These are phyloP conservation scores for Drosophila obscura DNA, from an alignment of 1,140 invertebrate genomes.

Conservation along the genomic window DNA sequence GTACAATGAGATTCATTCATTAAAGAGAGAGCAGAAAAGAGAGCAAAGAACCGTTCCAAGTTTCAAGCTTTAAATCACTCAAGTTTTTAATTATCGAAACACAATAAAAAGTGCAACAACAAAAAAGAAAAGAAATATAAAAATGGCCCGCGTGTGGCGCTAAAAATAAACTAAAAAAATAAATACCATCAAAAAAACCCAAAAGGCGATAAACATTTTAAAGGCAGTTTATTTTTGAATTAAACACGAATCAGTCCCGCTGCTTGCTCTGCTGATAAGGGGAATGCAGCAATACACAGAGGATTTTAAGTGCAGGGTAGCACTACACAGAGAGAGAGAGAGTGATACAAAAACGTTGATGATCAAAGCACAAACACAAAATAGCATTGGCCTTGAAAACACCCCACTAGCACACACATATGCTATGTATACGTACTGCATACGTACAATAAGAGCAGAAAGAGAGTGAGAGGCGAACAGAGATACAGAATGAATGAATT, in stretches of 20 bases:
- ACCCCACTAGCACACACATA: conserved; percentile 20
- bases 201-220: conserved; percentile 53
- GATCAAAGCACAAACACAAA: conserved; percentile 16
- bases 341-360: conserved; percentile 9
- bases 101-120: conserved; percentile 35
- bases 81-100: conserved; percentile 57
- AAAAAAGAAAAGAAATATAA: conserved; percentile 36
- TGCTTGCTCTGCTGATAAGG: conserved; percentile 46
- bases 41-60: conserved; percentile 27
- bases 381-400: conserved; percentile 20
- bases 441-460: conserved; percentile 18
- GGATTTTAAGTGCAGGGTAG: not conserved
- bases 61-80: conserved; percentile 18
- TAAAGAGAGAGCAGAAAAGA: conserved; percentile 41
- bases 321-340: conserved; percentile 13
- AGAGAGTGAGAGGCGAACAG: conserved; percentile 25
- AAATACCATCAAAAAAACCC: conserved; percentile 24
- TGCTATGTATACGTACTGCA: conserved; percentile 26
- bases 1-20: conserved; percentile 50
- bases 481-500: conserved; percentile 52
- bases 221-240: conserved; percentile 51
- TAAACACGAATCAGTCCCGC: conserved; percentile 46
- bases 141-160: conserved; percentile 62
- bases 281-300: conserved; percentile 14
- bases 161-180: conserved; percentile 61